Conservation (phyloP, 2,888 invertebrate genomes). For the Pasiphila rectangulata region DNA sequence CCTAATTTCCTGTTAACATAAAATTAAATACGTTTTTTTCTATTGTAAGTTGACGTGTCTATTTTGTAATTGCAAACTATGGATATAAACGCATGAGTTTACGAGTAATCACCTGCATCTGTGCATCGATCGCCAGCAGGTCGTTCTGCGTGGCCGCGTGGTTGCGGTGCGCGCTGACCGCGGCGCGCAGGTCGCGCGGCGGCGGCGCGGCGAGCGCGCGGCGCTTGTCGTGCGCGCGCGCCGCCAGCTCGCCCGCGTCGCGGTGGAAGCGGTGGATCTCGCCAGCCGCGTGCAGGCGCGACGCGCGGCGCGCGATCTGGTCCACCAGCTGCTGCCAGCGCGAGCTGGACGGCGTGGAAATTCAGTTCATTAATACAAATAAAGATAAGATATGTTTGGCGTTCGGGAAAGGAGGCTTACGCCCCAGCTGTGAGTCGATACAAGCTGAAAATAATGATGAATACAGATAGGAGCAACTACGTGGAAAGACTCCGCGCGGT, state of each 20-base stretch:
- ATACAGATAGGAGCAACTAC: too few relatives aligned
- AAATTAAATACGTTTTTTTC: too few relatives aligned
- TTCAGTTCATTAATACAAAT: too few relatives aligned
- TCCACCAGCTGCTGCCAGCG: constrained; percentile 94
- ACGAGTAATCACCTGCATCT: constrained; percentile 47
- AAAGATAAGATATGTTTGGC: too few relatives aligned
- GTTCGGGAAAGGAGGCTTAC: too few relatives aligned
- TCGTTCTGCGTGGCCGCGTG: constrained; percentile 98
- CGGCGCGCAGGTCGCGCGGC: constrained; percentile 90
- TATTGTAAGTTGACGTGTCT: too few relatives aligned
- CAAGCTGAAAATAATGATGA: too few relatives aligned
- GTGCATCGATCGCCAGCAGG: constrained; percentile 90
- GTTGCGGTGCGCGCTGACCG: constrained; percentile 88
- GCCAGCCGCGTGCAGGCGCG: constrained; percentile 94
- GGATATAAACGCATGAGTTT: neutral
- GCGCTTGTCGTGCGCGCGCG: constrained; percentile 92
- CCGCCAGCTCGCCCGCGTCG: constrained; percentile 94
- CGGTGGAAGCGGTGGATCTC: constrained; percentile 99
- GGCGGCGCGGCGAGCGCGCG: constrained; percentile 88
- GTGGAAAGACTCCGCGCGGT: too few relatives aligned
- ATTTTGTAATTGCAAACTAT: too few relatives aligned
- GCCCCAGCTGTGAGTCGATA: too few relatives aligned
- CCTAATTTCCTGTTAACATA: too few relatives aligned
- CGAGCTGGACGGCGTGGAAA: constrained; percentile 77
- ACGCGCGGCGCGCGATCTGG: constrained; percentile 91